These are phyloP conservation scores for Parapristionchus giblindavisi DNA, from an alignment of 2,888 invertebrate genomes.

Conservation along the genomic window DNA sequence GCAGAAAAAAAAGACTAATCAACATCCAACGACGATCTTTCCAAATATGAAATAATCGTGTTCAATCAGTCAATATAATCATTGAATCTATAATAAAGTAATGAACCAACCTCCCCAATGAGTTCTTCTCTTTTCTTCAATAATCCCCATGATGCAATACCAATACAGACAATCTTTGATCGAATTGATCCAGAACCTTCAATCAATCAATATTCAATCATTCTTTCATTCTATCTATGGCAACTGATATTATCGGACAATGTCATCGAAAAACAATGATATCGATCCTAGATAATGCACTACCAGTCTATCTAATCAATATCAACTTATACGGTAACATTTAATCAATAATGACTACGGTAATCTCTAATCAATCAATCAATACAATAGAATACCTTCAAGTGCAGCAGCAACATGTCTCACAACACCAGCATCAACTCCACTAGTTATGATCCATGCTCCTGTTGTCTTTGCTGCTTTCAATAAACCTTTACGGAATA, in stretches of 20 bases:
- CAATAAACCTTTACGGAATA: conserved; percentile 90
- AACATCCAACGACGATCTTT: no score
- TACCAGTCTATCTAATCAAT: not conserved
- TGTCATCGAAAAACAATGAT: no score
- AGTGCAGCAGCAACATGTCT: conserved; percentile 79
- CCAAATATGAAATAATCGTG: no score
- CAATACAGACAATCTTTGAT: conserved; percentile 84
- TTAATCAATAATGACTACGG: not conserved
- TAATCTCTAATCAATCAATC: no score
- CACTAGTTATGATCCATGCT: conserved; percentile 94
- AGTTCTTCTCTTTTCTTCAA: conserved; percentile 73
- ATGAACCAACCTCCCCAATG: conserved; percentile 48
- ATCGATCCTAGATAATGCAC: no score
- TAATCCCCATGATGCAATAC: conserved; percentile 98
- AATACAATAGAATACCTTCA: conserved; percentile 53
- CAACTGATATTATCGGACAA: no score
- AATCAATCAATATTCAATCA: not conserved
- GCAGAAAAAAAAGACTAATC: no score
- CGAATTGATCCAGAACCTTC: conserved; percentile 54
- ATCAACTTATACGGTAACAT: not conserved
- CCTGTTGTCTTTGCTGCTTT: conserved; percentile 94
- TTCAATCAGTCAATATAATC: not conserved
- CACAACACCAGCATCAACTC: conserved; percentile 81
- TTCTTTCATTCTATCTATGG: not conserved
- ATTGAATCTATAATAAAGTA: not conserved